Percentiles rank a stretch among this genome's conserved stretches.
Conservation (phyloP, 2,888 invertebrate genomes). For the Tiliacea aurago region DNA sequence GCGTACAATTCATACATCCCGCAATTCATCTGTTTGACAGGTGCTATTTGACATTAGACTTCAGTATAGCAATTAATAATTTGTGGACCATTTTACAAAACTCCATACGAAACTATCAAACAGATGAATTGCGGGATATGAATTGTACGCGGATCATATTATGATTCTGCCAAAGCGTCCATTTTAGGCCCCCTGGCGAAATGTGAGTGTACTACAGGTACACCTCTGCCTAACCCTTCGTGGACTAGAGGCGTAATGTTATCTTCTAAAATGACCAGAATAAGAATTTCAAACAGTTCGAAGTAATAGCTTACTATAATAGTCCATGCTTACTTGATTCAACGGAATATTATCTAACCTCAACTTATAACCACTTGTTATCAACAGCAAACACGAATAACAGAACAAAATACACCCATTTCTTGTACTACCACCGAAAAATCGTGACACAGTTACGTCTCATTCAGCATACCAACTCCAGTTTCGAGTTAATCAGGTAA, state of each 20-base stretch:
- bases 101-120: no score
- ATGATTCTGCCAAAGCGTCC: no score
- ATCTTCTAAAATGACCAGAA: neutral
- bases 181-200: no score
- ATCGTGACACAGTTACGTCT: constrained; percentile 66
- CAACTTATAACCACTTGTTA: neutral
- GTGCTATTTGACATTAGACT: no score
- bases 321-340: neutral
- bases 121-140: no score
- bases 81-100: no score
- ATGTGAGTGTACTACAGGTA: no score
- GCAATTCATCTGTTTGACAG: no score
- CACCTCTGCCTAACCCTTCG: neutral
- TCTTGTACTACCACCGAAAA: constrained; percentile 41
- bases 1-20: no score
- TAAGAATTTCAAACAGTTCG: neutral
- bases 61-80: no score
- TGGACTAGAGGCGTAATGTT: neutral
- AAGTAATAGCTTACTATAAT: neutral
- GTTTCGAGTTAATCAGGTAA: constrained; percentile 62
- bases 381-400: constrained; percentile 5
- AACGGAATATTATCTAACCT: constrained; percentile 20
- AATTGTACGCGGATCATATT: no score
- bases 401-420: constrained; percentile 1
- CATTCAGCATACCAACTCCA: constrained; percentile 55